These are phyloP conservation scores for Alca torda DNA, from an alignment of 2,797 vertebrate genomes.

Conservation along the genomic window DNA sequence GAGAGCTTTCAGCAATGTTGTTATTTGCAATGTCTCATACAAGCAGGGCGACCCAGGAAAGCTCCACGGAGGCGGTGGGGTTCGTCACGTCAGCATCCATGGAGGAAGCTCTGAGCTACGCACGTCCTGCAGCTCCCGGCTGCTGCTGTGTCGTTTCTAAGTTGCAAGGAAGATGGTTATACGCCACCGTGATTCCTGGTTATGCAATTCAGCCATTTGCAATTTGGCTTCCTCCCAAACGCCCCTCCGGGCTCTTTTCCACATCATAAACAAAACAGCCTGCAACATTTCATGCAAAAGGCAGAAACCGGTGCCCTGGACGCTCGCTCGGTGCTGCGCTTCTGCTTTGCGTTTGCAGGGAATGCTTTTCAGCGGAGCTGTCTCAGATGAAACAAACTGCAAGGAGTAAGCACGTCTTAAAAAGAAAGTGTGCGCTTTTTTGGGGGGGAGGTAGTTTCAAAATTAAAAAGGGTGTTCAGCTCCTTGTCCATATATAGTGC, in stretches of 20 bases:
- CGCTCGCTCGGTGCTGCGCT: neutral
- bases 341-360: neutral
- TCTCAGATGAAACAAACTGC: neutral
- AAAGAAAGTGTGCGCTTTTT: neutral
- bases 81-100: neutral
- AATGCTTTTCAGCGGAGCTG: neutral
- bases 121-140: neutral
- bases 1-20: neutral
- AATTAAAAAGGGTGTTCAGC: neutral
- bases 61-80: fast-evolving
- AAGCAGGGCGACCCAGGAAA: neutral
- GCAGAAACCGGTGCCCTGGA: neutral
- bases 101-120: neutral
- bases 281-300: neutral
- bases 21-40: fast-evolving
- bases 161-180: neutral
- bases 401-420: neutral
- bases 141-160: neutral
- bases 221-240: neutral
- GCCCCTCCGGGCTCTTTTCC: neutral
- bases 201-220: neutral
- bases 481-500: neutral
- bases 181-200: neutral
- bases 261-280: neutral
- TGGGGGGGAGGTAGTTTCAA: fast-evolving